phyloP scores from a whole-genome alignment of 1,140 invertebrate species.

The Saxidomus purpurata region DNA sequence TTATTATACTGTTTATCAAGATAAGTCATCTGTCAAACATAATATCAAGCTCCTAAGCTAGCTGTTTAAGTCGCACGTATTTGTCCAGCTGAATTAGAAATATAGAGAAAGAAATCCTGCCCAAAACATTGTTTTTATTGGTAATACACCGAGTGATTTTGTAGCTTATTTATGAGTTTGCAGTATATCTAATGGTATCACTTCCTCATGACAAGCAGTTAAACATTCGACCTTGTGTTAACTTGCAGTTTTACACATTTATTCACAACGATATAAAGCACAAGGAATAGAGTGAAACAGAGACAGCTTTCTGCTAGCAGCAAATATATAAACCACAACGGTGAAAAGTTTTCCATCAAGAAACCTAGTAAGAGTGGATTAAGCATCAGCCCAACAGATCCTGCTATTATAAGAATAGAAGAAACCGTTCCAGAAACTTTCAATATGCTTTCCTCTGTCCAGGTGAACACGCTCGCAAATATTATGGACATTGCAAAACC shows the following conservation, averaged over 20 bases:
- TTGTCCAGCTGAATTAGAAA: too few relatives aligned
- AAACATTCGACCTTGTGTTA: background rate
- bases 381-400: slow-evolving; percentile 69
- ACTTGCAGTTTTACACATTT: background rate
- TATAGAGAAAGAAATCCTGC: too few relatives aligned
- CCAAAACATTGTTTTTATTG: too few relatives aligned
- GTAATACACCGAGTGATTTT: too few relatives aligned
- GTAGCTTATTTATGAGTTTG: too few relatives aligned
- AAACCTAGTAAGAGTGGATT: slow-evolving; percentile 71
- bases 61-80: too few relatives aligned
- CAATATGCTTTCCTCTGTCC: slow-evolving; percentile 71
- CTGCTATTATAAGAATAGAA: slow-evolving; percentile 67
- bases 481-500: slow-evolving; percentile 71
- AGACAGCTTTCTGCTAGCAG: slow-evolving; percentile 60
- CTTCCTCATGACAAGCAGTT: background rate
- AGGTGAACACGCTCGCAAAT: slow-evolving; percentile 73
- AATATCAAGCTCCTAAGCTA: too few relatives aligned
- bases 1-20: too few relatives aligned
- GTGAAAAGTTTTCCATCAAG: slow-evolving; percentile 71
- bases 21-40: too few relatives aligned
- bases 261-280: background rate
- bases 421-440: slow-evolving; percentile 69
- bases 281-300: slow-evolving; percentile 51
- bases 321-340: slow-evolving; percentile 72
- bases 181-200: too few relatives aligned